A percentile compares a stretch with the other conserved stretches of the same genome.
Evolutionary conservation across 2,888 invertebrate species (phyloP).

Genomic region (Dichetophora obliterata): DNA sequence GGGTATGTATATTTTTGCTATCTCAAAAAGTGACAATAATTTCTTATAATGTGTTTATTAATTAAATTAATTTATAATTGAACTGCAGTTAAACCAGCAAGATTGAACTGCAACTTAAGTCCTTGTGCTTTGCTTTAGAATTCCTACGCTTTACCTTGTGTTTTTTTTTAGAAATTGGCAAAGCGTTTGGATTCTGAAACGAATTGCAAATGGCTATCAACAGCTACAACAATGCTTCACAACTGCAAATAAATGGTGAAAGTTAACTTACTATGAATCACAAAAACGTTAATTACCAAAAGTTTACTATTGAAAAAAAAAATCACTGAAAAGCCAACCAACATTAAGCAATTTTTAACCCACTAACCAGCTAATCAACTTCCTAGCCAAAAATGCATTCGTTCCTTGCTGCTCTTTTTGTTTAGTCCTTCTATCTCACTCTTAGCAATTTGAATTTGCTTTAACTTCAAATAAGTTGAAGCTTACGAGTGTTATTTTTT

Average conservation of each 20-base stretch:
- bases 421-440: background rate
- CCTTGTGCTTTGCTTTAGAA: conserved; percentile 83
- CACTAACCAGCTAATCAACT: no score
- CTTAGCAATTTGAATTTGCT: background rate
- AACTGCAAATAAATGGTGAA: background rate
- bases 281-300: conserved; percentile 15
- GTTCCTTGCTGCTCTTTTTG: background rate
- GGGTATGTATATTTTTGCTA: no score
- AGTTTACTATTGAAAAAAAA: background rate
- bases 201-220: conserved; percentile 70
- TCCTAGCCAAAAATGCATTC: no score
- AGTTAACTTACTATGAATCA: background rate
- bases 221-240: background rate
- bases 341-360: background rate
- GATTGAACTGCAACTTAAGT: background rate
- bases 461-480: no score
- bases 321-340: background rate
- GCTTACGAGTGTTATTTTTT: background rate
- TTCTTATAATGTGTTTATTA: no score
- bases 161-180: conserved; percentile 75
- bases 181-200: conserved; percentile 98
- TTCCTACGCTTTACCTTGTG: conserved; percentile 95
- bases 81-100: background rate
- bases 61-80: no score
- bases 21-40: background rate